Base-by-base conservation (phyloP, 2,113 vertebrate genomes). In the Tor tambroides region DNA sequence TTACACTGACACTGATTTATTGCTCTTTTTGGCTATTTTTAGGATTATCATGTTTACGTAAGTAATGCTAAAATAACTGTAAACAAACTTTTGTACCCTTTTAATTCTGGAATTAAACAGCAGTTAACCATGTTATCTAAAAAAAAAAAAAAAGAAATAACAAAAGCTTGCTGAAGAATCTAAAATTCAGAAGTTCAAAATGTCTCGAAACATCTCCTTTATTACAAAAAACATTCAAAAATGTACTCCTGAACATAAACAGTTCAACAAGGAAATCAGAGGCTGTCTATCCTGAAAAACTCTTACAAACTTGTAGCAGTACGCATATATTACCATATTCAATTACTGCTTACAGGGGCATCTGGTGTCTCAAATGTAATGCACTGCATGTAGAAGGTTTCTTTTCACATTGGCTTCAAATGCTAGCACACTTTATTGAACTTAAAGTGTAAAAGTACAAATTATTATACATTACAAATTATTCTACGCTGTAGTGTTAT, bases 351-450 rank as follows among this genome's bases (percentile, higher is more conserved):
- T n/a, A n/a, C n/a, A n/a, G n/a, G n/a, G n/a, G n/a, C n/a, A n/a
- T n/a, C n/a, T n/a, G n/a, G n/a, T n/a, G n/a, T n/a, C n/a, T 69
- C 4, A 49, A 32, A 43, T 32, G 61, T 69, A 69, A 67, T 14
- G 59, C 9, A 51, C 41, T 83, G 41, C 32, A 51, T 51, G 43
- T 21, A n/a, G 17, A 83, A 15, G 63, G 10, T 32, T 51, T 69
- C n/a, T 63, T 81, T 65, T 28, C 35, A 63, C 15, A 43, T 28
- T 8, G 15, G 26, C 38, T 81, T 81, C 63, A 46, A 81, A 81
- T 19, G 46, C 15, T 11, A 77, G 14, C 26, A 14, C 6, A 61
- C 56, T 59, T 28, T 30, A 77, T 17, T 75, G 1, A 35, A 56
- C 41, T n/a, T 35, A 41, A 41, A 46, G 38, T 43, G 23, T 26